Evolutionary conservation across 2,113 vertebrate genomes (phyloP).

Genomic region (Trochalopteron elliotii): DNA sequence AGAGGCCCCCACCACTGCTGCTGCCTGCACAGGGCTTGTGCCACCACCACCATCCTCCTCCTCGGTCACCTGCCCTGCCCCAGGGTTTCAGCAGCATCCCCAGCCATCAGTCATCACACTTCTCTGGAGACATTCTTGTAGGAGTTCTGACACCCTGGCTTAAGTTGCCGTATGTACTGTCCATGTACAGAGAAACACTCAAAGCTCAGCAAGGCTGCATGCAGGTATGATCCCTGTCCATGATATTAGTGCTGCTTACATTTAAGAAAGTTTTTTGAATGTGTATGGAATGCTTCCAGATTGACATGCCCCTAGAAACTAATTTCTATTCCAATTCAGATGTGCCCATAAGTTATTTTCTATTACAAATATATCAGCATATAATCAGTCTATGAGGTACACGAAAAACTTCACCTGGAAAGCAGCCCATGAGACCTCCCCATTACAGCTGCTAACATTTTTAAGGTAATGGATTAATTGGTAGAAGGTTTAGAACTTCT

Average conservation of each 20-base stretch:
- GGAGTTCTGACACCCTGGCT: not conserved
- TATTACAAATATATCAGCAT: not conserved
- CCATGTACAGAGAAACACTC: not conserved
- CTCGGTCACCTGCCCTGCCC: not conserved
- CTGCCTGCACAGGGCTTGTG: rapidly evolving
- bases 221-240: not conserved
- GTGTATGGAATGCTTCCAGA: not conserved
- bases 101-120: too few relatives aligned
- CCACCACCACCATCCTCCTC: not conserved
- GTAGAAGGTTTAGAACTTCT: not conserved
- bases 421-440: not conserved
- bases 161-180: not conserved
- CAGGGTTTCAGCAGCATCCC: not conserved
- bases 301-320: not conserved
- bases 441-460: not conserved
- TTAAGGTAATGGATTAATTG: not conserved
- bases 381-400: not conserved
- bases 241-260: not conserved
- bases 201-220: not conserved
- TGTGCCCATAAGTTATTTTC: not conserved
- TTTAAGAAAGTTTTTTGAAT: not conserved
- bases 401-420: not conserved
- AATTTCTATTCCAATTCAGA: not conserved
- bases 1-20: not conserved
- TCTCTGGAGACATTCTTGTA: not conserved